Percentiles rank a stretch among this genome's conserved stretches.
phyloP scores from a whole-genome alignment of 92 coral and sea anemone species.

The Parazoanthus atlanticus region DNA sequence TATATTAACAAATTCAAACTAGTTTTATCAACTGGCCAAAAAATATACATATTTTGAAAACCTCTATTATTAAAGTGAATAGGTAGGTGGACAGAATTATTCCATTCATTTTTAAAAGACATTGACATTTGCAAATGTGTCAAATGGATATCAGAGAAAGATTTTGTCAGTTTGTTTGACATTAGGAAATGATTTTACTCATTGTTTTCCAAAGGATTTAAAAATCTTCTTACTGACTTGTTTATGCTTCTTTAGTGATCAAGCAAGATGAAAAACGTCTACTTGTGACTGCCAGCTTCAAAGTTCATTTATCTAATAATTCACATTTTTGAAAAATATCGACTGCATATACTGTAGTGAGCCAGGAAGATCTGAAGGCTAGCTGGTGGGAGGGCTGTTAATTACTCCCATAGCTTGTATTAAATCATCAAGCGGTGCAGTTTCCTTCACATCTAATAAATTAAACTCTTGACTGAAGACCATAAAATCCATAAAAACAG shows the following conservation, averaged over 20 bases:
- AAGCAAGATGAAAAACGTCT: background rate
- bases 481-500: constrained; percentile 89
- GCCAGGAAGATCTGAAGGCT: background rate
- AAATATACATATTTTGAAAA: too few species aligned
- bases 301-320: background rate
- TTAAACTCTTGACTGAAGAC: constrained; percentile 86
- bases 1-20: background rate
- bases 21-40: background rate
- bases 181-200: too few species aligned
- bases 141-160: background rate
- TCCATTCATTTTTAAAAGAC: too few species aligned
- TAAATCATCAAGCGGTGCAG: constrained; percentile 90
- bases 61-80: background rate
- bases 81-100: too few species aligned
- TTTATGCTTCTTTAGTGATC: background rate
- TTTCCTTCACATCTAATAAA: constrained; percentile 90
- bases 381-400: background rate
- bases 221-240: background rate
- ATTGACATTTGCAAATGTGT: too few species aligned
- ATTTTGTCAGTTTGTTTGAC: background rate
- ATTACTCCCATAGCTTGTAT: constrained; percentile 89
- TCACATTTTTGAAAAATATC: background rate
- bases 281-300: background rate
- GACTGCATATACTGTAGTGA: background rate
- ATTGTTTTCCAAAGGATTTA: background rate